phyloP scores from a whole-genome alignment of 2,113 vertebrate species.

The Ibidorhyncha struthersii region DNA sequence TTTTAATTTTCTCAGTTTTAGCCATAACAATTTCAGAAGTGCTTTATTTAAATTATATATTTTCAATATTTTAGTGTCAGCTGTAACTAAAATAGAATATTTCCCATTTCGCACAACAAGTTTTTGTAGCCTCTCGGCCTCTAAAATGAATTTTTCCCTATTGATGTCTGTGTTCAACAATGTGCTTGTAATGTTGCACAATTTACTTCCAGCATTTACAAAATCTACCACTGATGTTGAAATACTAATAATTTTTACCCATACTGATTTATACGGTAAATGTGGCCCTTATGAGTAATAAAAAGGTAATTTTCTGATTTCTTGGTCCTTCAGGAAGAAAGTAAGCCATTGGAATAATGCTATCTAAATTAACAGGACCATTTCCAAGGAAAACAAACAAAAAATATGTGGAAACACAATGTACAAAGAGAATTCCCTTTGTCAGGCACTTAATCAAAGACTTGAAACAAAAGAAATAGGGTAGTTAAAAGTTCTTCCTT shows the following conservation, averaged over 20 bases:
- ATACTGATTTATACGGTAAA: fast-evolving
- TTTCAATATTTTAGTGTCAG: neutral
- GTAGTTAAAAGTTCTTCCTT: neutral
- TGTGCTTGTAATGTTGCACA: neutral
- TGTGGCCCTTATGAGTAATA: neutral
- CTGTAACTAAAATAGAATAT: neutral
- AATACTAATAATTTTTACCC: neutral
- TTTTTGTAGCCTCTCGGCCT: neutral
- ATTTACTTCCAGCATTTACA: neutral
- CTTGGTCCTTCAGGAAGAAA: neutral
- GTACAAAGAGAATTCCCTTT: neutral
- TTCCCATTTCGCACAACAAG: neutral
- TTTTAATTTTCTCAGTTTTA: neutral
- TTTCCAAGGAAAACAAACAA: neutral
- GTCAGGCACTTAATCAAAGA: neutral
- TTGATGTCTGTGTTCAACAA: neutral
- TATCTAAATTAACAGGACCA: neutral
- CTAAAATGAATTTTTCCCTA: neutral
- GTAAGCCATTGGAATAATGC: neutral
- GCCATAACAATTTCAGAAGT: neutral
- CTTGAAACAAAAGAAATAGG: neutral
- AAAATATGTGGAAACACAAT: neutral
- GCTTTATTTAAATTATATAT: neutral
- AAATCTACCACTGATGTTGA: neutral
- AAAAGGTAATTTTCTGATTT: neutral